These are phyloP conservation scores for Drosophila phalerata DNA, from an alignment of 2,888 invertebrate species.

Conservation along the genomic window DNA sequence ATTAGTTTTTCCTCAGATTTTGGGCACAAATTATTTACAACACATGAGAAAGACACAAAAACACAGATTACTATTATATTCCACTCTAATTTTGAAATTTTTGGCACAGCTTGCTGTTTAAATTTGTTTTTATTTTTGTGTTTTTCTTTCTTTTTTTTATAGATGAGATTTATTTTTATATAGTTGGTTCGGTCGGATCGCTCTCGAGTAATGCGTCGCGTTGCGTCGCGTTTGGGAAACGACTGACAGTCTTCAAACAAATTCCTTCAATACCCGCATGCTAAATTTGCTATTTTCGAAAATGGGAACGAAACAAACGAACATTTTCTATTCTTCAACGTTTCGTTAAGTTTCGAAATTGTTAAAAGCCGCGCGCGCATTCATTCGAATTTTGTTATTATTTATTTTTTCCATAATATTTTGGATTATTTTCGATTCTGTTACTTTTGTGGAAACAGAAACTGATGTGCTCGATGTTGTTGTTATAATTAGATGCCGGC, in stretches of 20 bases:
- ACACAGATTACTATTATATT: constrained; percentile 46
- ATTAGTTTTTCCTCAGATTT: constrained; percentile 21
- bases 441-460: constrained; percentile 18
- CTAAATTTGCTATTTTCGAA: constrained; percentile 72
- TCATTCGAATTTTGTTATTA: constrained; percentile 8
- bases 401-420: constrained; percentile 35
- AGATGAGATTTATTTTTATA: constrained; percentile 60
- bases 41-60: constrained; percentile 10
- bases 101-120: constrained; percentile 65
- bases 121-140: constrained; percentile 31
- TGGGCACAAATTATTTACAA: constrained; percentile 61
- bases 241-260: constrained; percentile 63
- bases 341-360: constrained; percentile 68
- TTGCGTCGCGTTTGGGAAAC: constrained; percentile 62
- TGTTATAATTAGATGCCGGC: constrained; percentile 67
- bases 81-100: constrained; percentile 79
- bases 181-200: constrained; percentile 33
- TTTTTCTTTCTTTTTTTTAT: constrained; percentile 28
- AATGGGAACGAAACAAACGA: constrained; percentile 46
- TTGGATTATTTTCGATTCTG: constrained; percentile 20
- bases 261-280: constrained; percentile 50
- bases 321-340: constrained; percentile 17
- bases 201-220: constrained; percentile 45
- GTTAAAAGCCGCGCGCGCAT: constrained; percentile 37
- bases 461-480: constrained; percentile 25